Base-by-base conservation (phyloP, 1,140 invertebrate species). In the Procambarus clarkii region DNA sequence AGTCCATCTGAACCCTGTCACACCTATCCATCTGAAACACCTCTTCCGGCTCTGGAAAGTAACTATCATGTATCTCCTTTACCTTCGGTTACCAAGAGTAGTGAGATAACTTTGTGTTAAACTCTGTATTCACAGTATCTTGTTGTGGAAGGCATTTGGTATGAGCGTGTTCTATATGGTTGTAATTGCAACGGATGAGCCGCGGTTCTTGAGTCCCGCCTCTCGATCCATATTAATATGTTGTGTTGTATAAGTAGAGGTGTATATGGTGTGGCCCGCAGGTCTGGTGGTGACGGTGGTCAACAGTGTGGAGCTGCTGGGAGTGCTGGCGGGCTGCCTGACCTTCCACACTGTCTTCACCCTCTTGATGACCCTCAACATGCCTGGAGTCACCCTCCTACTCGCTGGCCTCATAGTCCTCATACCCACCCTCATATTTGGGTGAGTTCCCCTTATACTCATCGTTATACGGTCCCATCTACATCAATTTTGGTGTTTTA, bases 311-410 rank as follows among this genome's bases (percentile, higher is more conserved):
- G 80, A 82, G 11, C 80, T 60, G 50, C 21, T 60, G 18, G 80
- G 50, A 34, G 0, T 60, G 15, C 24, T 34, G 21, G 15, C n/a
- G 46, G 80, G 80, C 50, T 60, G 48, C n/a, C n/a, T 60, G n/a
- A 60, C 80, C 50, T 82, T 34, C 80, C n/a, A 82, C 50, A 44
- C 46, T 9, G 18, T 82, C 4, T 82, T 82, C 46, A 21, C 80
- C 21, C 44, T 11, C 15, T 11, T 82, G 50, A 8, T 64, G 46
- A 15, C 11, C 2, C 46, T 34, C 44, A 24, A 45, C 8, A 82
- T 82, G 80, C 80, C 80, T 21, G 80, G 80, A n/a, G 80, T 82
- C 21, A 82, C 80, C 48, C 34, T 82, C 50, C 18, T 82, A 2
- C 9, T 45, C 11, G 44, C 80, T 11, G 80, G 50, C 18, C 54